These are phyloP conservation scores for Enteromius mattozi DNA, from an alignment of 2,797 vertebrate species.

Conservation along the genomic window DNA sequence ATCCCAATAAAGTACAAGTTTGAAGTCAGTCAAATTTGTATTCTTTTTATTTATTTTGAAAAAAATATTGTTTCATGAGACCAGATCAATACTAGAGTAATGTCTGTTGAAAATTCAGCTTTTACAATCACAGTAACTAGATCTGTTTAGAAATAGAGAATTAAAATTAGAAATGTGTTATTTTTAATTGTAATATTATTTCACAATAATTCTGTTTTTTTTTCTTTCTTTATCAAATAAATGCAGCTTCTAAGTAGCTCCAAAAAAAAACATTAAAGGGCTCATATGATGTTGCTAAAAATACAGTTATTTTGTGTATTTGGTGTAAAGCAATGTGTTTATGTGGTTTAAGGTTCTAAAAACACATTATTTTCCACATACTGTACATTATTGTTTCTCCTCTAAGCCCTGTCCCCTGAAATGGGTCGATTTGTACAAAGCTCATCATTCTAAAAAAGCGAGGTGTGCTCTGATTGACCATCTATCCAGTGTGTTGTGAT, in stretches of 20 bases:
- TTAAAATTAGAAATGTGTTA: neutral
- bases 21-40: neutral
- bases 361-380: no score
- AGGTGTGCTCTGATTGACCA: no score
- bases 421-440: no score
- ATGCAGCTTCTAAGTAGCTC: neutral
- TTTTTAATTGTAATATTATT: neutral
- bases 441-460: no score
- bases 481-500: no score
- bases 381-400: no score
- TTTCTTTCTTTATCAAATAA: neutral
- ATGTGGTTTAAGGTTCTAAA: no score
- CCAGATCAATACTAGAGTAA: neutral
- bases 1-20: neutral
- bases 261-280: neutral
- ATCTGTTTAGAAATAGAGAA: neutral
- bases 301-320: no score
- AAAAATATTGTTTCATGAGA: neutral
- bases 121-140: no score
- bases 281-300: no score
- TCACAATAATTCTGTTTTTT: neutral
- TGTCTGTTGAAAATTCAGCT: neutral
- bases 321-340: no score
- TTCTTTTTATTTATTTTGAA: neutral
- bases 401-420: no score